Evolutionary conservation across 2,113 vertebrate genomes (phyloP).

Genomic region (Tricholaema leucomelas): DNA sequence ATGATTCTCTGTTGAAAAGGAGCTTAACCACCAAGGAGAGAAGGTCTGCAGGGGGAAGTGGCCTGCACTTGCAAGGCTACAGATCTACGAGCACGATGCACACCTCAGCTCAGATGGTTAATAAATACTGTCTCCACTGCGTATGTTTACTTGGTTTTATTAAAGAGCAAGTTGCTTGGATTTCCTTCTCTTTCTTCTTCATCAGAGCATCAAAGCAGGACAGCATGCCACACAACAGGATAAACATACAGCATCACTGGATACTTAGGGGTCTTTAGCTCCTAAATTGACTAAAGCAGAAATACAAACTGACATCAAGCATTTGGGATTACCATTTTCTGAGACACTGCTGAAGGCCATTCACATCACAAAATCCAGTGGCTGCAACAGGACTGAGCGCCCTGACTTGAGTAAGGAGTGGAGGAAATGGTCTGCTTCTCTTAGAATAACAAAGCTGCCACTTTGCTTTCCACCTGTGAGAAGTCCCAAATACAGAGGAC

Average conservation of each 20-base stretch:
- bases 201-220: constrained; percentile 10
- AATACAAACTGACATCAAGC: constrained; percentile 26
- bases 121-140: constrained; percentile 15
- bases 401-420: not conserved
- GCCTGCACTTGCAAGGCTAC: not conserved
- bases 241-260: constrained; percentile 26
- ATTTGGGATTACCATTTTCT: constrained; percentile 17
- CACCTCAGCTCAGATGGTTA: not conserved
- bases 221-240: not conserved
- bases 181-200: constrained; percentile 17
- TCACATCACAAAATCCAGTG: not conserved
- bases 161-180: not conserved
- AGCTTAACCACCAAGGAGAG: not conserved
- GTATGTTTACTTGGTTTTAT: constrained; percentile 8
- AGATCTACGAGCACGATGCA: not conserved
- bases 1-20: not conserved
- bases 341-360: not conserved
- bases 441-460: not conserved
- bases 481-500: not conserved
- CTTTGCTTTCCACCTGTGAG: not conserved
- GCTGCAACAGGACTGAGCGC: not conserved
- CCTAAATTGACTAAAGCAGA: constrained; percentile 32
- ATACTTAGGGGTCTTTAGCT: constrained; percentile 35
- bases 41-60: not conserved
- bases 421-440: not conserved